Evolutionary conservation across 2,113 vertebrate species (phyloP), one percentile per base, ranked within the genome.

Genomic region (Dipodomys spectabilis): DNA sequence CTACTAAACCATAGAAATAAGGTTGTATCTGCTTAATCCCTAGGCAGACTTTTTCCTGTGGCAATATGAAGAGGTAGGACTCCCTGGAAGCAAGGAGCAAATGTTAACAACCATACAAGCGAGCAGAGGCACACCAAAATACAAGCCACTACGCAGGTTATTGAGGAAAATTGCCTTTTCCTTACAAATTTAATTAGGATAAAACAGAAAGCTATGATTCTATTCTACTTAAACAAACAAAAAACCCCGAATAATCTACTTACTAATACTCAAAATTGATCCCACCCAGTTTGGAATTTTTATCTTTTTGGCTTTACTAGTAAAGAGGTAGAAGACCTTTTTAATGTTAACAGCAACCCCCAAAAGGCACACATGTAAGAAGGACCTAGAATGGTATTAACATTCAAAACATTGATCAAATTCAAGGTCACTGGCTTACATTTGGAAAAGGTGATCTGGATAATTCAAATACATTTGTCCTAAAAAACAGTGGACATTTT

Each of bases 1-100:
- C 72, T 82, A 72, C 67, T 75, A 72, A 39, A 92, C 23, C 75
- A 4, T 72, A 88, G 39, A 64, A 83, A 68, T 86, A 83, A 88
- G 18, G 30, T 83, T 20, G 49, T 23, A 3, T 75, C 1, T 35
- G 15, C 49, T 49, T 72, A 62, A 44, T 53, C 12, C 65, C 27
- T 62, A 62, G 22, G 19, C 8, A 86, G 32, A 82, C 4, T 12
- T 88, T 90, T 85, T 18, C 9, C 19, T 32, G 18, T 39, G 23
- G 45, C 39, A 79, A 72, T 4, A 15, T 72, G 12, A 89, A 4
- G 15, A 83, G 23, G 6, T 27, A 12, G 10, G 27, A 8, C 10
- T 22, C 1, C 18, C 62, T 91, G 32, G 53, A 68, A 80, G 32
- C 49, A 44, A 35, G 5, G 72, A 62, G 7, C 19, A 28, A 13